These are phyloP conservation scores for Coptodon bakossiorum DNA, from an alignment of 2,113 vertebrate species.

Conservation along the genomic window DNA sequence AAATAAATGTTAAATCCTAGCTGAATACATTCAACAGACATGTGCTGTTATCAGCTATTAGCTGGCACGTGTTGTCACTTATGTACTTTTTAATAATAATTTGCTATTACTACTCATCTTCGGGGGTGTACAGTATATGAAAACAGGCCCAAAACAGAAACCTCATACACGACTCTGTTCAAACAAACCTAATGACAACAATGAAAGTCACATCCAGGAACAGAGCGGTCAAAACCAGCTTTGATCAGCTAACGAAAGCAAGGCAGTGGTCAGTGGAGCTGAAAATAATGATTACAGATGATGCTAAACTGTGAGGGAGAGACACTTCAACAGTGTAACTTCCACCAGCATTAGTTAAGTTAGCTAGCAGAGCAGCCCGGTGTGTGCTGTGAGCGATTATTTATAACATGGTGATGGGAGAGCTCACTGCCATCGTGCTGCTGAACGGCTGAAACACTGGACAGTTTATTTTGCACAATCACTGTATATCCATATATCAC, in stretches of 20 bases:
- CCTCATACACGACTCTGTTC: rapidly evolving
- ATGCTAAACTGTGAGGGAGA: not conserved
- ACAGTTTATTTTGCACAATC: not conserved
- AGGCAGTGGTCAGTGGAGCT: not conserved
- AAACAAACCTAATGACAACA: rapidly evolving
- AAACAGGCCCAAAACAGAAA: not conserved
- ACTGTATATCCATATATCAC: not conserved
- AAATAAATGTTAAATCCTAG: not conserved
- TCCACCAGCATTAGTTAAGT: not conserved
- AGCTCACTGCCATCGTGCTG: not conserved
- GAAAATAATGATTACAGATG: not conserved
- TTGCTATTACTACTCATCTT: not conserved
- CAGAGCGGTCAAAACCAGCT: not conserved
- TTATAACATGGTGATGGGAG: not conserved
- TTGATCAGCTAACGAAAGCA: not conserved
- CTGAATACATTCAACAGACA: not conserved
- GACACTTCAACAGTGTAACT: not conserved
- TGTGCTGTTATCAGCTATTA: not conserved
- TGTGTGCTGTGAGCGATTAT: not conserved
- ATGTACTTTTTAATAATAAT: not conserved
- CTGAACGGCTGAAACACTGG: not conserved
- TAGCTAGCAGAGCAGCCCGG: not conserved
- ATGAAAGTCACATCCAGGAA: not conserved
- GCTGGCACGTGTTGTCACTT: rapidly evolving
- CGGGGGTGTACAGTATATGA: not conserved